Conservation (phyloP, 2,888 invertebrate genomes). For the Xestia xanthographa region DNA sequence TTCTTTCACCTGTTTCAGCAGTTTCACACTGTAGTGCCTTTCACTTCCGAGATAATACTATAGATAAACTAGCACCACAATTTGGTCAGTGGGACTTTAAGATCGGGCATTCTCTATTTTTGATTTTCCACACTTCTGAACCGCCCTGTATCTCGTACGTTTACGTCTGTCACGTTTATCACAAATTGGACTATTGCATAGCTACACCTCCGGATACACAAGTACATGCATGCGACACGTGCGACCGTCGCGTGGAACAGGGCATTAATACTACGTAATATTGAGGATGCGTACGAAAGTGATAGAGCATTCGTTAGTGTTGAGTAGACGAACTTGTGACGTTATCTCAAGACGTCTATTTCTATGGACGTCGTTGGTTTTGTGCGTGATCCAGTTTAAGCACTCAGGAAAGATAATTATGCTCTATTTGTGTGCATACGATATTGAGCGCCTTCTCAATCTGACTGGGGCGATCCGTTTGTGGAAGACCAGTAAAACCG, state of each 20-base stretch:
- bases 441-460: no score
- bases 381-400: no score
- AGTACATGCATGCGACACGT: conserved; percentile 40
- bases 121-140: background rate
- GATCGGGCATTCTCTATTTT: background rate
- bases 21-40: background rate
- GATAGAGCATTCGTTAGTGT: background rate
- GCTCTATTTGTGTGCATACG: background rate
- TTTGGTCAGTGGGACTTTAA: background rate
- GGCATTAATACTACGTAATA: no score
- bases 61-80: background rate
- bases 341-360: background rate
- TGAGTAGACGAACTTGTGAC: background rate
- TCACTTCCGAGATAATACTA: background rate
- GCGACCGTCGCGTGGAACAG: background rate
- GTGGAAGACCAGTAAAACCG: no score
- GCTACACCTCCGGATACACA: conserved; percentile 29
- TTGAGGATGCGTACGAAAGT: background rate
- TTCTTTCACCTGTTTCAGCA: background rate
- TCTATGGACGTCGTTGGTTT: background rate
- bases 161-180: conserved; percentile 38
- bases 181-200: conserved; percentile 56
- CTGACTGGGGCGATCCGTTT: no score
- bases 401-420: background rate
- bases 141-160: conserved; percentile 10